phyloP scores from a whole-genome alignment of 2,797 vertebrate species.

The Ctenochaetus hawaiiensis region DNA sequence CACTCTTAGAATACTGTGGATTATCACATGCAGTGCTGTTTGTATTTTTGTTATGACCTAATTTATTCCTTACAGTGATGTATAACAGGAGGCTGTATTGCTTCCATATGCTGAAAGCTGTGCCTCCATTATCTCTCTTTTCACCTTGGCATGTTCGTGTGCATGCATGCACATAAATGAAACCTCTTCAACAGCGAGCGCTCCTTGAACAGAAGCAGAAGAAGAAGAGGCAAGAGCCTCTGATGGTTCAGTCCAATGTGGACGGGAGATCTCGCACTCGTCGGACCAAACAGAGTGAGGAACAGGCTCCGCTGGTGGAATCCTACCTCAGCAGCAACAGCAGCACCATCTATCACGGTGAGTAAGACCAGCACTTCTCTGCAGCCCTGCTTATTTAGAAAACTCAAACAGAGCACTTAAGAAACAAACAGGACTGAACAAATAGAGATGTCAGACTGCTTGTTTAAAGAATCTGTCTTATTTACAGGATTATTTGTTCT shows the following conservation, averaged over 20 bases:
- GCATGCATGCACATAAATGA: not conserved
- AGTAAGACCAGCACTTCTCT: constrained; percentile 6
- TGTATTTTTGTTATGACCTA: not conserved
- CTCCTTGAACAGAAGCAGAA: constrained; percentile 98
- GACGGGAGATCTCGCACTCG: constrained; percentile 92
- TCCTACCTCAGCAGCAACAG: constrained; percentile 97
- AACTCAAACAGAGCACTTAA: constrained; percentile 35
- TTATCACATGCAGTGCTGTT: not conserved
- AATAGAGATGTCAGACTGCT: constrained; percentile 24
- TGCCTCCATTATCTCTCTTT: constrained; percentile 4
- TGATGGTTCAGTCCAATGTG: constrained; percentile 98
- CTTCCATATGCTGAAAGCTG: constrained; percentile 8
- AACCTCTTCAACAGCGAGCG: constrained; percentile 85
- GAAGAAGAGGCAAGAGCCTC: constrained; percentile 97
- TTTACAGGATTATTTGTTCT: constrained; percentile 29
- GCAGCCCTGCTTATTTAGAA: constrained; percentile 17
- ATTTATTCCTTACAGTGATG: not conserved
- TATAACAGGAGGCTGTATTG: not conserved
- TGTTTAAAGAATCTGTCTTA: constrained; percentile 40
- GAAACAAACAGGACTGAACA: constrained; percentile 31
- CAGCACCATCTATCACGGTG: constrained; percentile 97
- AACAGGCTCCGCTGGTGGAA: constrained; percentile 97
- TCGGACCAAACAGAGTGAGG: constrained; percentile 93
- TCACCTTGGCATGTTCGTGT: constrained; percentile 12
- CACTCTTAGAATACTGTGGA: not conserved